These are phyloP conservation scores for Ceyx margarethae DNA, from an alignment of 2,113 vertebrate species.

Conservation along the genomic window DNA sequence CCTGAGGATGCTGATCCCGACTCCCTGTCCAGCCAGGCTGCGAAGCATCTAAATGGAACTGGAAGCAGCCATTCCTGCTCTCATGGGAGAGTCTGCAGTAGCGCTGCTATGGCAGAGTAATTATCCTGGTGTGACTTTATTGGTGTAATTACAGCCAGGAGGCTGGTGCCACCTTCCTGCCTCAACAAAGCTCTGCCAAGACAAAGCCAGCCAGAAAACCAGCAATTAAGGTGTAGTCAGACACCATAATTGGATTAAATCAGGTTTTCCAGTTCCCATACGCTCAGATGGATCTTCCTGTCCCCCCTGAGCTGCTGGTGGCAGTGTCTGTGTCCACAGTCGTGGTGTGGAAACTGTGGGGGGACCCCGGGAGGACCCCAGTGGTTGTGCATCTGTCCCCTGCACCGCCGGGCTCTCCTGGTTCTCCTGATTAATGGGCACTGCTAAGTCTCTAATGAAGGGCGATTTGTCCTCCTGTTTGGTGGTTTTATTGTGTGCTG, in stretches of 20 bases:
- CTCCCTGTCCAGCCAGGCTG: neutral
- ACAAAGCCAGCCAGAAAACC: neutral
- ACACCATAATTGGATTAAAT: neutral
- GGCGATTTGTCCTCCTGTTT: neutral
- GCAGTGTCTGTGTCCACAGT: neutral
- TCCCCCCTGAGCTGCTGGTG: neutral
- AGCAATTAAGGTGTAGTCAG: neutral
- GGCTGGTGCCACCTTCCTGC: neutral
- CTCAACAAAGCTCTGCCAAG: neutral
- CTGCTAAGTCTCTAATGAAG: rapidly evolving
- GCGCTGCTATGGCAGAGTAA: rapidly evolving
- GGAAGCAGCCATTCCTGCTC: neutral
- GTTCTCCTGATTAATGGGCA: neutral
- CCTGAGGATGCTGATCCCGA: rapidly evolving
- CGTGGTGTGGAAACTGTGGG: neutral
- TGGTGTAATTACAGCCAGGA: neutral
- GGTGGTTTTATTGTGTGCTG: neutral
- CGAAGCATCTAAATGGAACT: neutral
- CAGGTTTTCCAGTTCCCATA: neutral
- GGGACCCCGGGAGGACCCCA: neutral
- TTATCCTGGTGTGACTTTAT: neutral
- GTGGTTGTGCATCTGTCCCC: neutral
- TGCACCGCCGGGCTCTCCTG: rapidly evolving
- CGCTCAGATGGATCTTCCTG: neutral
- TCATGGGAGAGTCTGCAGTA: rapidly evolving